These are phyloP conservation scores for Danionella dracula DNA, from an alignment of 2,797 vertebrate genomes.

Conservation along the genomic window DNA sequence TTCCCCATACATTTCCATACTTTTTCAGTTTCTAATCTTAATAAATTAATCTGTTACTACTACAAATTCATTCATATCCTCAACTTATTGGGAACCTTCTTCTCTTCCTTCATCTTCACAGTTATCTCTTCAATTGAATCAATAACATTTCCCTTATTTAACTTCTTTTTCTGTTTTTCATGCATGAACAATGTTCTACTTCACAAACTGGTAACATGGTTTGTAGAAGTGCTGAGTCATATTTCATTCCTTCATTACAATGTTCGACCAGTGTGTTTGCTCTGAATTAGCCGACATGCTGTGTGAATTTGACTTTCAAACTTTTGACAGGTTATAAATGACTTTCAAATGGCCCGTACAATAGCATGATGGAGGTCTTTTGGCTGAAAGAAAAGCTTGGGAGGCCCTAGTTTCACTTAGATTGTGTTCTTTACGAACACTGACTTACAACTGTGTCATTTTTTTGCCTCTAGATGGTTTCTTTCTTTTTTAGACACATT, in stretches of 20 bases:
- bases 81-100: background rate
- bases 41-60: background rate
- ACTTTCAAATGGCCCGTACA: conserved; percentile 16
- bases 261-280: conserved; percentile 31
- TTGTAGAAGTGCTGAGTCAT: conserved; percentile 4
- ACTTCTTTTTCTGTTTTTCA: background rate
- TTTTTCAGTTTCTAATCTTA: background rate
- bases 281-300: conserved; percentile 1
- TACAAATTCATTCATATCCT: background rate
- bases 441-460: conserved; percentile 19
- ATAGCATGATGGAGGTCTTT: conserved; percentile 8
- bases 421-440: conserved; percentile 15
- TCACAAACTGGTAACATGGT: background rate
- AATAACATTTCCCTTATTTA: background rate
- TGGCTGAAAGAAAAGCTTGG: background rate
- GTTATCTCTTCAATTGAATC: background rate
- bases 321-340: conserved; percentile 37
- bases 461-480: conserved; percentile 32
- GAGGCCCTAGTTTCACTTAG: conserved; percentile 28
- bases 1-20: background rate
- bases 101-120: background rate
- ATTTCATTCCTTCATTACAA: background rate
- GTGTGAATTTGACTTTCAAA: background rate
- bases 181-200: background rate
- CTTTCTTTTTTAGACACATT: conserved; percentile 27